Evolutionary conservation across 1,140 invertebrate genomes (phyloP), one percentile per base, ranked within the genome.

Genomic region (Armadillidium nasatum): DNA sequence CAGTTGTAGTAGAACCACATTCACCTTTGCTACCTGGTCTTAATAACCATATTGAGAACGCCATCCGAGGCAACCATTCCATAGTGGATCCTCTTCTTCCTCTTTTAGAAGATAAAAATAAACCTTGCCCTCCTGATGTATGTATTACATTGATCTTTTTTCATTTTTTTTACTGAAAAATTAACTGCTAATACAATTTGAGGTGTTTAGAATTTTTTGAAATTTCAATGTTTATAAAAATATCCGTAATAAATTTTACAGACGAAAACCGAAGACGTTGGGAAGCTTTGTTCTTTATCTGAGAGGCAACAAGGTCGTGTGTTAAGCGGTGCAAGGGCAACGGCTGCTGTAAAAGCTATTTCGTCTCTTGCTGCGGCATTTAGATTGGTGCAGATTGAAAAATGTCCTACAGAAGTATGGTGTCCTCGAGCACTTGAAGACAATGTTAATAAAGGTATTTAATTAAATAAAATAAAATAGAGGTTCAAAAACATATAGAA

Each of bases 301-400:
- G n/a, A n/a, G 0, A 9, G n/a, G 4, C 0, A n/a, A n/a, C 9
- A 15, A 43, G 33, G 23, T 15, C 19, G 9, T 71, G 22, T 71
- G 19, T 60, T 43, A 33, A 71, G 46, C 74, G 10, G 70, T 0
- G 71, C 77, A 7, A 54, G 70, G 21, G 75, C 77, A 43, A 76
- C 77, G 10, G 74, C 74, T 60, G 73, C 77, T 54, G 74, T 78
- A 7, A 78, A 76, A 44, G 77, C n/a, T n/a, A n/a, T n/a, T n/a
- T n/a, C 74, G 0, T 76, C 77, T 60, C 74, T 78, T 10, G 77
- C 77, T 4, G 77, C 77, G 23, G 77, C 77, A 21, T 78, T 78
- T 66, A 71, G 77, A 44, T 67, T 76, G 15, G 77, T 78, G 22
- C 77, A 78, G 71, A 78, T 78, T 15, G 74, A 78, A 23, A 72